A percentile compares a stretch with the other conserved stretches of the same genome.
These are phyloP conservation scores for Zingel zingel DNA, from an alignment of 2,113 vertebrate genomes.

Conservation along the genomic window DNA sequence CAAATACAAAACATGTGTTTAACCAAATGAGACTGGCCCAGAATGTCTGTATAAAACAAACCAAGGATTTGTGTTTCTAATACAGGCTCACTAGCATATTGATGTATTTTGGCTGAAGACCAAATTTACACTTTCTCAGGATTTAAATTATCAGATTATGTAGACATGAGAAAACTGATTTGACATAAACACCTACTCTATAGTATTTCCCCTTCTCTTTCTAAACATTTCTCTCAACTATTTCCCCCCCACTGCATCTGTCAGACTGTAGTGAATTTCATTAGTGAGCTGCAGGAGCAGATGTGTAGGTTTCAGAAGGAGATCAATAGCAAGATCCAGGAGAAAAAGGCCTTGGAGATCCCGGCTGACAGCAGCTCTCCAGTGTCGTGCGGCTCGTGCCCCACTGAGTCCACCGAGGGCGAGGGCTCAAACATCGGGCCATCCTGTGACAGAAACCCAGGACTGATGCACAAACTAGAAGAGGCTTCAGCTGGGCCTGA, in stretches of 20 bases:
- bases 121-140: conserved; percentile 3
- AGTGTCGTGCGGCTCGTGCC: conserved; percentile 21
- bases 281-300: conserved; percentile 98
- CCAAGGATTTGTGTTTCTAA: conserved; percentile 31
- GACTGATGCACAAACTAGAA: conserved; percentile 56
- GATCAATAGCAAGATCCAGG: conserved; percentile 95
- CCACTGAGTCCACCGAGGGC: conserved; percentile 41
- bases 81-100: conserved; percentile 5
- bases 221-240: conserved; percentile 56
- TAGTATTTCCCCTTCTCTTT: conserved; percentile 33
- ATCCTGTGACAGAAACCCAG: conserved; percentile 66
- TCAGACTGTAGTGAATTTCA: conserved; percentile 97
- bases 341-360: conserved; percentile 89
- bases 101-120: conserved; percentile 4
- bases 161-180: background rate
- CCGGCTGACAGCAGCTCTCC: conserved; percentile 73
- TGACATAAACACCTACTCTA: background rate
- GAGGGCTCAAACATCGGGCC: conserved; percentile 45
- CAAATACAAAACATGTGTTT: conserved; percentile 6
- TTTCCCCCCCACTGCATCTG: conserved; percentile 53
- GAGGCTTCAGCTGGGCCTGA: conserved; percentile 48
- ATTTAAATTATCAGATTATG: background rate
- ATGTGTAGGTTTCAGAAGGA: conserved; percentile 97
- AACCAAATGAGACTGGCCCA: background rate
- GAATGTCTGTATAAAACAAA: conserved; percentile 1